Evolutionary conservation across 2,888 invertebrate species (phyloP), one percentile per base, ranked within the genome.

Genomic region (Zonitis immaculata): DNA sequence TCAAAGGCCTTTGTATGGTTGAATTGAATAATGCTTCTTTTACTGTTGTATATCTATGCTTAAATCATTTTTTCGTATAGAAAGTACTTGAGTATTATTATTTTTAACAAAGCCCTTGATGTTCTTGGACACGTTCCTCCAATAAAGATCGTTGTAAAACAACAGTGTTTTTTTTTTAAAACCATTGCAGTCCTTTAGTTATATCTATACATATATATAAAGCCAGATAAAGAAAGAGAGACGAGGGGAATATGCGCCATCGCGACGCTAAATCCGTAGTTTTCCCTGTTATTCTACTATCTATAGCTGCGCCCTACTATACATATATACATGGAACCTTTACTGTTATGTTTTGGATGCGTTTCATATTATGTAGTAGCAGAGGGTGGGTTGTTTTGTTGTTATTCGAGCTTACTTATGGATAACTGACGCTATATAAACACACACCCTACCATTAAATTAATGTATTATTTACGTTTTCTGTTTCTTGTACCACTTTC

Each of bases 221-320:
- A n/a, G n/a, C n/a, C n/a, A n/a, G n/a, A n/a, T 3, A 14, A 32
- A 32, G 3, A 6, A 3, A 18, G 9, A 18, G 5, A n/a, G n/a
- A 35, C 2, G 9, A 4, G 9, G 20, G 20, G 39, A 39, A 39
- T 39, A 39, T 39, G 65, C 65, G 65, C 63, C 65, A 64, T 57
- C 62, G 51, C 59, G 62, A 58, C 62, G 61, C 61, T 61, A 42
- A 46, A 49, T 54, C 51, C 43, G 35, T 50, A 35, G 16, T 11
- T 20, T 39, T 18, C 20, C 20, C 20, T 51, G 48, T 51, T 51
- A 35, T 35, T 35, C 47, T 54, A 12, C 47, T 47, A 49, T 54
- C 46, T 46, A 54, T 46, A 54, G 49, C 42, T 4, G 32, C 52
- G 52, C 44, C 8, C 18, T 47, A 44, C n/a, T n/a, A n/a, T n/a